A percentile compares a stretch with the other conserved stretches of the same genome.
Conservation (phyloP, 2,888 invertebrate genomes). For the Agriopis aurantiaria region DNA sequence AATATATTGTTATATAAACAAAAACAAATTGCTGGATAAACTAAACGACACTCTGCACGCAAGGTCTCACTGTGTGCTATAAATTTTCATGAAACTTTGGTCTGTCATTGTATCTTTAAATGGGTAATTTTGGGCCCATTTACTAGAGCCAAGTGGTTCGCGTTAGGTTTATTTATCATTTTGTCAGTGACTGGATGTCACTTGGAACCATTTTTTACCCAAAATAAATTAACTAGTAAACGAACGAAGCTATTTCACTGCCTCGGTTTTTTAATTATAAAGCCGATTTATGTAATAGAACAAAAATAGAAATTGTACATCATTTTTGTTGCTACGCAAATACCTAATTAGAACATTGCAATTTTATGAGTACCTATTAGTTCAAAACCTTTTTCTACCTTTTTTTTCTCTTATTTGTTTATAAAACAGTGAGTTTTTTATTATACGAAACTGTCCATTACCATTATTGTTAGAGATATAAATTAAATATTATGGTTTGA, state of each 20-base stretch:
- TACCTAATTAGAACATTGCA: too few species aligned
- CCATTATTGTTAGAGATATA: too few species aligned
- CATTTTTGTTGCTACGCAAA: too few species aligned
- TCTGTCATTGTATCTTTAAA: too few species aligned
- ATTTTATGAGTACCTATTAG: too few species aligned
- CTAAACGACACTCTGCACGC: neutral
- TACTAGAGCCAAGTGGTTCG: neutral
- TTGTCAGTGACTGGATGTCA: conserved; percentile 7
- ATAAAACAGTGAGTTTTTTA: too few species aligned
- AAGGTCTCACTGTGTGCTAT: neutral
- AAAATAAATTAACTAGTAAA: neutral
- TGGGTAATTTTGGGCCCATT: neutral
- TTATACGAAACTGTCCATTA: too few species aligned
- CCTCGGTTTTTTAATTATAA: neutral
- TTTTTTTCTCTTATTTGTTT: too few species aligned
- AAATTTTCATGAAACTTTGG: neutral
- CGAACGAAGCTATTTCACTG: neutral
- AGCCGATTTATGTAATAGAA: neutral
- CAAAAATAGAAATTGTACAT: too few species aligned
- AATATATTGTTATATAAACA: neutral
- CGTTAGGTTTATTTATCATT: conserved; percentile 1
- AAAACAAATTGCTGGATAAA: neutral
- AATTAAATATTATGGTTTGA: too few species aligned
- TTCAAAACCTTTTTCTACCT: too few species aligned
- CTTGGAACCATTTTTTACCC: conserved; percentile 3